Evolutionary conservation across 2,888 invertebrate genomes (phyloP).

Genomic region (Chrysolina oricalcia): DNA sequence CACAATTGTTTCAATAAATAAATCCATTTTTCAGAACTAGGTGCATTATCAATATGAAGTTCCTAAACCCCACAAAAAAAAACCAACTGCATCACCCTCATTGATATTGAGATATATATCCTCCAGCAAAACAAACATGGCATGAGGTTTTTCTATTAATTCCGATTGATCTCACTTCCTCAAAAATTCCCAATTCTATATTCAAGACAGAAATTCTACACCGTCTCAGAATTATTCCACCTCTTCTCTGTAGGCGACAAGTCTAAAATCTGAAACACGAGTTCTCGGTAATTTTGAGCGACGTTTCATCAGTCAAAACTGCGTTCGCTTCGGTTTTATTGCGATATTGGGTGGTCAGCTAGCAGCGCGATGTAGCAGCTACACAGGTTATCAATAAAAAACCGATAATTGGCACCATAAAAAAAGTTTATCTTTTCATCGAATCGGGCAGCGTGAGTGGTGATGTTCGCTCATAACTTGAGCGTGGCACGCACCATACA

Average conservation of each 20-base stretch:
- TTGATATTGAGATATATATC: no score
- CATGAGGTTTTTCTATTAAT: no score
- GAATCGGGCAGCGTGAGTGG: conserved; percentile 46
- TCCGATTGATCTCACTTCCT: no score
- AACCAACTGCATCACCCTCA: no score
- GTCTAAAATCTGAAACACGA: not conserved
- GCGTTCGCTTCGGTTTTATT: conserved; percentile 6
- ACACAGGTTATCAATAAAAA: conserved; percentile 47
- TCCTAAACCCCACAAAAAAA: no score
- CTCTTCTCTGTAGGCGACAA: not conserved
- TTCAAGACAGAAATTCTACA: no score
- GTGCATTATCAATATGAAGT: no score
- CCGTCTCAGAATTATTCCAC: no score
- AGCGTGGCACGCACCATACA: conserved; percentile 35
- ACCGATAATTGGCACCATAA: conserved; percentile 51
- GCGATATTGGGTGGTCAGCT: conserved; percentile 32
- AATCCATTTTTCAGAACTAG: no score
- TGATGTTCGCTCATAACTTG: conserved; percentile 44
- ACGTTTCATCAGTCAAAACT: conserved; percentile 5
- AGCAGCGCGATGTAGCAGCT: not conserved
- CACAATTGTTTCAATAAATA: no score
- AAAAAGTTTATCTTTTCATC: conserved; percentile 54
- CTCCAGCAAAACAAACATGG: no score
- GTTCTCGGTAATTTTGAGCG: not conserved
- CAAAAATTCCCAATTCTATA: no score